These are phyloP conservation scores for Lepidonotus clava DNA, from an alignment of 2,888 invertebrate species.

Conservation along the genomic window DNA sequence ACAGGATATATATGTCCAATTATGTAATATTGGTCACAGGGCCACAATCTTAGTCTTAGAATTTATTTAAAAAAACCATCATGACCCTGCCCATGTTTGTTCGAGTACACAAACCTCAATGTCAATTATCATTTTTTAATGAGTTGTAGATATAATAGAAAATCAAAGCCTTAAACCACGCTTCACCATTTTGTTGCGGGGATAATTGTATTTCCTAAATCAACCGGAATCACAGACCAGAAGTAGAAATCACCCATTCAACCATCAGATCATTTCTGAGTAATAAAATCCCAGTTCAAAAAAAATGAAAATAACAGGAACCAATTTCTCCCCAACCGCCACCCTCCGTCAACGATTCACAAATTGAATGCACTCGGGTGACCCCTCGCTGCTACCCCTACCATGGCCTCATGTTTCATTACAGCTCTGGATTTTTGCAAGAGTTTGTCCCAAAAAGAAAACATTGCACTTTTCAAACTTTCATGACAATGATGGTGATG, in stretches of 20 bases:
- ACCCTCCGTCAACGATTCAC: neutral
- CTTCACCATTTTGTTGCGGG: too few relatives aligned
- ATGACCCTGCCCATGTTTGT: too few relatives aligned
- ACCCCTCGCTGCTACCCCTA: neutral
- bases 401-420: neutral
- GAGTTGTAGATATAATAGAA: too few relatives aligned
- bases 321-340: neutral
- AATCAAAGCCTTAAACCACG: too few relatives aligned
- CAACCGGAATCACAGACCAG: neutral
- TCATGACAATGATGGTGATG: slow-evolving; percentile 10
- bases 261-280: neutral
- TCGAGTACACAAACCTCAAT: too few relatives aligned
- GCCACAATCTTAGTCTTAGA: too few relatives aligned
- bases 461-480: neutral
- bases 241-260: neutral
- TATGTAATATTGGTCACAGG: too few relatives aligned
- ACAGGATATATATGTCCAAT: too few relatives aligned
- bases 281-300: neutral
- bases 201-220: too few relatives aligned
- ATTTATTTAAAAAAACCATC: too few relatives aligned
- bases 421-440: neutral
- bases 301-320: too few relatives aligned
- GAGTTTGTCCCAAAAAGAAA: neutral
- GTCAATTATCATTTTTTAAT: too few relatives aligned
- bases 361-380: neutral